Evolutionary conservation across 2,888 invertebrate species (phyloP).

Genomic region (Nemapogon koenigi): DNA sequence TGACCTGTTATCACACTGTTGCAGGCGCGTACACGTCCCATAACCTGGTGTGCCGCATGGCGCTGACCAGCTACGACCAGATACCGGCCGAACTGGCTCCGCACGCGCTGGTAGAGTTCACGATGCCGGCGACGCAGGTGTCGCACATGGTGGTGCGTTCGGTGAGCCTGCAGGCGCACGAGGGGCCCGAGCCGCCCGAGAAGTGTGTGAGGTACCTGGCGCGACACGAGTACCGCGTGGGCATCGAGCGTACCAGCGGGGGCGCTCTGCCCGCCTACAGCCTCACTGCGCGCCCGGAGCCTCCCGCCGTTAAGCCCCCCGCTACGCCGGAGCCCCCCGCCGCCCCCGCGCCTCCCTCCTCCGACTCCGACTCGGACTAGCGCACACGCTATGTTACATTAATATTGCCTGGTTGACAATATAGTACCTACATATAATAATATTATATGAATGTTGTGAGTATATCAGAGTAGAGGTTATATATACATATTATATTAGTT

Average conservation of each 20-base stretch:
- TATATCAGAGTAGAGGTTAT: no score
- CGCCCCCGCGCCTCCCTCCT: constrained; percentile 26
- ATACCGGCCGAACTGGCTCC: constrained; percentile 92
- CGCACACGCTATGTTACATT: no score
- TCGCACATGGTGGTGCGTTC: constrained; percentile 96
- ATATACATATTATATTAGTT: no score
- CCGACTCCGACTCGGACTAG: constrained; percentile 53
- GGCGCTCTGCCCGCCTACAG: constrained; percentile 44
- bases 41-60: constrained; percentile 92
- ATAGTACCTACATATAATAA: no score
- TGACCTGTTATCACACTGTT: constrained; percentile 6
- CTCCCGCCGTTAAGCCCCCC: constrained; percentile 30
- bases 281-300: constrained; percentile 26
- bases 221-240: constrained; percentile 90
- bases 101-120: constrained; percentile 92
- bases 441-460: no score
- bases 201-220: constrained; percentile 97
- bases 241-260: constrained; percentile 80
- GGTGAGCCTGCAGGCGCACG: constrained; percentile 86
- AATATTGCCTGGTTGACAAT: no score
- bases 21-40: constrained; percentile 97
- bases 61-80: constrained; percentile 96
- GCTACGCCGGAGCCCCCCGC: constrained; percentile 21
- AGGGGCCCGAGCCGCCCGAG: constrained; percentile 92
- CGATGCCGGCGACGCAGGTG: constrained; percentile 96